phyloP scores from a whole-genome alignment of 2,797 vertebrate species.

The Pseudochirops cupreus region DNA sequence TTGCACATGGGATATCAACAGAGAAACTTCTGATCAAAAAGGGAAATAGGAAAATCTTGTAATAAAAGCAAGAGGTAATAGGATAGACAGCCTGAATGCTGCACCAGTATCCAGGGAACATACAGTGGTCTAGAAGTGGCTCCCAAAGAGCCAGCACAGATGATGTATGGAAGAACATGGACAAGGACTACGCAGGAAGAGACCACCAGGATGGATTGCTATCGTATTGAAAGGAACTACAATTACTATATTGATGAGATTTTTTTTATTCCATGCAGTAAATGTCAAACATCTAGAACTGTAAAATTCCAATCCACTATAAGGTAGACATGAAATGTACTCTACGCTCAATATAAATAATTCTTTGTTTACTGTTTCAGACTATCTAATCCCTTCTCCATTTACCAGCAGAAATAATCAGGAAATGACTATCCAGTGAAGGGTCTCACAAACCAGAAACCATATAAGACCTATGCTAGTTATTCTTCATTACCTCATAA shows the following conservation, averaged over 20 bases:
- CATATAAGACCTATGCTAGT: not conserved
- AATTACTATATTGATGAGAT: not conserved
- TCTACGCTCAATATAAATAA: not conserved
- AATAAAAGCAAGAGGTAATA: not conserved
- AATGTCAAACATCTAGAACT: not conserved
- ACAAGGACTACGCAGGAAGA: not conserved
- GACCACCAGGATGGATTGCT: not conserved
- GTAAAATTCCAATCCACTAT: not conserved
- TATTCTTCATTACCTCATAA: not conserved
- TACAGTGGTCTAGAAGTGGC: not conserved
- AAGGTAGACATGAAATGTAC: not conserved
- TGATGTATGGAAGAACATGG: not conserved
- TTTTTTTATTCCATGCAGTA: not conserved
- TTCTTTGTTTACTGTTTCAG: not conserved
- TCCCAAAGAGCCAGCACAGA: not conserved
- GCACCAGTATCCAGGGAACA: not conserved
- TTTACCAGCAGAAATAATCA: not conserved
- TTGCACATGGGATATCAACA: not conserved
- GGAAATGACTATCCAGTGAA: not conserved
- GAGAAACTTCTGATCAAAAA: too few species aligned
- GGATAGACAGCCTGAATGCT: not conserved
- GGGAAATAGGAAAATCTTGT: not conserved
- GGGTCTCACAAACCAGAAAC: not conserved
- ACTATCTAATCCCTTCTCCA: not conserved
- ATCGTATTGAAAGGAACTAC: not conserved